Evolutionary conservation across 2,113 vertebrate genomes (phyloP), one percentile per base, ranked within the genome.

Genomic region (Pelobates fuscus): DNA sequence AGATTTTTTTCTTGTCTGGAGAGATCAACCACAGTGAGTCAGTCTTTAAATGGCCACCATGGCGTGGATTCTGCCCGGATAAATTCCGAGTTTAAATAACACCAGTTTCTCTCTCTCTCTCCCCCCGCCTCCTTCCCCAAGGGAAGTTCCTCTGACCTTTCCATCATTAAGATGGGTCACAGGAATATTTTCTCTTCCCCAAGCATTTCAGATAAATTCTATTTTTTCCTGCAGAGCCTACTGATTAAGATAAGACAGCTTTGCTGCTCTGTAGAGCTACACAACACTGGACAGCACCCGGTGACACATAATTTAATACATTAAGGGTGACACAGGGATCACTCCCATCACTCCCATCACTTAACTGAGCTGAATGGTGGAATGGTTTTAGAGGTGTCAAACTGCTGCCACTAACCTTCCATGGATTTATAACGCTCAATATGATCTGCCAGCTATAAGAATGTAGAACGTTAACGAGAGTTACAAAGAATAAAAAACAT

Each of bases 61-160:
- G 52, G 52, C 8, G n/a, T 11, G 3, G 52, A 55, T 3, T 55
- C 52, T 1, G 52, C 52, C 12, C 52, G 7, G 52, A 55, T 55
- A 23, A 55, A 20, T 17, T 55, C 52, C 21, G 5, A 55, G 52
- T 23, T 23, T 55, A 55, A 55, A 23, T 23, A n/a, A n/a, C 52
- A 32, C 30, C 30, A 32, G 18, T 12, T 32, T 10, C 30, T 14
- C 11, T 5, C 44, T 49, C 17, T 23, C 17, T 23, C 11, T 55
- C 52, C 17, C 5, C 17, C 52, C 21, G 52, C 52, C 20, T 21
- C 20, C 3, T 55, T 55, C 52, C 52, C 52, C 52, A 23, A 23
- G 52, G 52, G 52, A 55, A 20, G 52, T 55, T 23, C 52, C 52
- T 20, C 52, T 55, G 52, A 55, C 52, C 52, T 55, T 55, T 55